Evolutionary conservation across 2,888 invertebrate species (phyloP).

Genomic region (Girardia tigrina): DNA sequence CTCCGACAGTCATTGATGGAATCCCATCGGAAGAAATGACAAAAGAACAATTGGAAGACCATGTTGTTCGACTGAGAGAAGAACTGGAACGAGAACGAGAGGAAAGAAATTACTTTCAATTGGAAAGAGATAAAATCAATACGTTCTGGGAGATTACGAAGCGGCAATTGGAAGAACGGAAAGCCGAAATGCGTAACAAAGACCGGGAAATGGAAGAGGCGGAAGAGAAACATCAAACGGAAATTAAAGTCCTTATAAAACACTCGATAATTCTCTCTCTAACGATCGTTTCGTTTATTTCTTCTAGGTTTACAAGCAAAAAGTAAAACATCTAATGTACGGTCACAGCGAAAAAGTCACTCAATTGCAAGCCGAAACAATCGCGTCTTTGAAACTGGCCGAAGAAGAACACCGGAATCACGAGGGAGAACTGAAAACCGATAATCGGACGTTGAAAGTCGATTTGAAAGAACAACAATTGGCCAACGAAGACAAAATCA

Average conservation of each 20-base stretch:
- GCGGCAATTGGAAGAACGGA: conserved; percentile 70
- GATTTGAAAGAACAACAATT: conserved; percentile 60
- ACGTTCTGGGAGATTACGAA: conserved; percentile 90
- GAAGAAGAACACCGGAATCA: conserved; percentile 68
- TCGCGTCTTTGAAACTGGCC: conserved; percentile 60
- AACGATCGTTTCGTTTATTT: no score
- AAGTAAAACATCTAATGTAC: conserved; percentile 77
- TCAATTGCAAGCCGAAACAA: conserved; percentile 64
- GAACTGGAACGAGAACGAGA: conserved; percentile 83
- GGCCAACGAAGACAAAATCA: conserved; percentile 62
- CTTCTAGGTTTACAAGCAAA: conserved; percentile 64
- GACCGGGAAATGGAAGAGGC: conserved; percentile 75
- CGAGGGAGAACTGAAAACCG: conserved; percentile 63
- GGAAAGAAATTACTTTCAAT: conserved; percentile 81
- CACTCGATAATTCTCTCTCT: no score
- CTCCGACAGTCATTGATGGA: conserved; percentile 61
- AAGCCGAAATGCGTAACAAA: conserved; percentile 60
- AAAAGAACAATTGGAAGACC: conserved; percentile 76
- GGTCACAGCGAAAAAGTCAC: conserved; percentile 74
- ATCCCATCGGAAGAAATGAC: conserved; percentile 80
- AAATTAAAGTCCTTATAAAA: conserved; percentile 57
- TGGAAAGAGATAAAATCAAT: conserved; percentile 80
- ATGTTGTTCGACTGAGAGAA: conserved; percentile 68
- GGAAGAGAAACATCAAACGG: conserved; percentile 70
- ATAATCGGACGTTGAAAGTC: conserved; percentile 60